These are phyloP conservation scores for Macrochelys suwanniensis DNA, from an alignment of 2,797 vertebrate species.

Conservation along the genomic window DNA sequence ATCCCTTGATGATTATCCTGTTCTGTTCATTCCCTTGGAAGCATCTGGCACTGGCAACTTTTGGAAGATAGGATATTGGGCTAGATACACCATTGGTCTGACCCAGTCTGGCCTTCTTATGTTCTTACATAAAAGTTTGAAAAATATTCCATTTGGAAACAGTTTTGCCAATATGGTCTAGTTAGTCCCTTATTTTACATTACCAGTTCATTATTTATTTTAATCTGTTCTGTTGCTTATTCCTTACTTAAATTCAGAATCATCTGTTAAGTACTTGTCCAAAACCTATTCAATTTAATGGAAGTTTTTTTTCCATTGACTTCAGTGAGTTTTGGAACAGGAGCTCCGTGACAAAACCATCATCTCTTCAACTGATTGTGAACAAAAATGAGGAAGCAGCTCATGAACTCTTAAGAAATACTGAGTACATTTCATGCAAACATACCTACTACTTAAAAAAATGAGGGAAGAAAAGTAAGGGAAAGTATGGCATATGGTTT, in stretches of 20 bases:
- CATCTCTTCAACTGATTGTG: not conserved
- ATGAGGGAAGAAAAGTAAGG: not conserved
- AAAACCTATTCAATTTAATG: not conserved
- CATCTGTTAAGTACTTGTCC: slow-evolving; percentile 9
- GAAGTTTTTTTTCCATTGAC: not conserved
- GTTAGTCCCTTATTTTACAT: not conserved
- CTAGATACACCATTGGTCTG: too few relatives aligned
- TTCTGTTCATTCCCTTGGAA: too few relatives aligned
- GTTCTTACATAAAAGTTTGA: not conserved
- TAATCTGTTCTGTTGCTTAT: not conserved
- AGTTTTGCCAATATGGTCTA: not conserved
- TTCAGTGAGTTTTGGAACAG: not conserved
- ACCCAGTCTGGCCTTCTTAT: not conserved
- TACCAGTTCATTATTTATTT: not conserved
- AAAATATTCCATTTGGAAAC: not conserved
- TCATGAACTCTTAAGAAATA: not conserved
- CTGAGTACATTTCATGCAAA: not conserved
- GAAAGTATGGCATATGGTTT: not conserved
- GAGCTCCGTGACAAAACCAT: not conserved
- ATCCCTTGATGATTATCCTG: too few relatives aligned
- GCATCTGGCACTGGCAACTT: too few relatives aligned
- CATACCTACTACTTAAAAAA: not conserved
- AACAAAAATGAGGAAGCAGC: not conserved
- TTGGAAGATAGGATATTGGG: too few relatives aligned
- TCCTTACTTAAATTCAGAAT: not conserved